A percentile compares a stretch with the other conserved stretches of the same genome.
These are phyloP conservation scores for Ciconia stormi DNA, from an alignment of 2,113 vertebrate genomes.

Conservation along the genomic window DNA sequence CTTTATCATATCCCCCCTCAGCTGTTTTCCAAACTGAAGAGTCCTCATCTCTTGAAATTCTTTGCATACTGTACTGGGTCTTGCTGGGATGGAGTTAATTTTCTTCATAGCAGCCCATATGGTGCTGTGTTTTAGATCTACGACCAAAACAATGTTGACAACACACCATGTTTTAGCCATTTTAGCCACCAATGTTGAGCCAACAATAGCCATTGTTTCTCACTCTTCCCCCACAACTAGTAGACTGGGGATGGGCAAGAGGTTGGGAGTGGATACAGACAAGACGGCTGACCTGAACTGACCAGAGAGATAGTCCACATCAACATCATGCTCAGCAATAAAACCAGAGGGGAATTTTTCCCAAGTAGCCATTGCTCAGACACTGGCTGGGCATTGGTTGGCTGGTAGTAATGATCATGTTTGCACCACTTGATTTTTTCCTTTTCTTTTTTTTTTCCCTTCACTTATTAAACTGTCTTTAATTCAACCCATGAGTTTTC, in stretches of 20 bases:
- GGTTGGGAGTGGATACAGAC: background rate
- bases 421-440: background rate
- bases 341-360: background rate
- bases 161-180: background rate
- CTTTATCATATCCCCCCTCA: background rate
- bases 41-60: background rate
- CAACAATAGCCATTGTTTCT: no score
- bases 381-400: accelerated
- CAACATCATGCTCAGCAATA: background rate
- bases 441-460: accelerated
- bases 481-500: background rate
- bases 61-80: background rate
- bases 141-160: background rate
- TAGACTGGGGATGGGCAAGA: background rate
- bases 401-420: background rate
- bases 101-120: background rate
- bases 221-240: background rate
- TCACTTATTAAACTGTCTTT: background rate
- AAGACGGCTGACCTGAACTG: background rate
- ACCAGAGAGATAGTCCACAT: background rate
- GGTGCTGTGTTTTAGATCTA: background rate
- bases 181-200: no score
- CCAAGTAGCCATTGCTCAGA: background rate
- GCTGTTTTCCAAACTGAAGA: background rate
- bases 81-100: background rate